Conservation (phyloP, 2,888 invertebrate genomes). For the Schizaphis graminum region DNA sequence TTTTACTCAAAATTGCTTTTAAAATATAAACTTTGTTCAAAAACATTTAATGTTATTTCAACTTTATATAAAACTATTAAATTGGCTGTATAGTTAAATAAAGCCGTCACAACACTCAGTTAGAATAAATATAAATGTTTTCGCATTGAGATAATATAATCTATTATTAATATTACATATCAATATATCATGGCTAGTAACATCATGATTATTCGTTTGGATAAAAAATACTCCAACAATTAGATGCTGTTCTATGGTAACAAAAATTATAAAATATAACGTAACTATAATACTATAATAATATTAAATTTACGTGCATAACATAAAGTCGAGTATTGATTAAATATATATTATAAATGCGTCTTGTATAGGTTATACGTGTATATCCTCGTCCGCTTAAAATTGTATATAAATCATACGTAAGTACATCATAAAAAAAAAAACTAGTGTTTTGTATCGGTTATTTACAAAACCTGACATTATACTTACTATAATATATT, state of each 20-base stretch:
- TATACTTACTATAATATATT: background rate
- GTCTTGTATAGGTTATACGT: background rate
- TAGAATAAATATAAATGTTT: background rate
- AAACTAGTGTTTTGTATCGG: background rate
- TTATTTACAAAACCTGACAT: background rate
- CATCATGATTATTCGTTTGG: background rate
- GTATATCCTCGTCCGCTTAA: background rate
- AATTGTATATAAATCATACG: background rate
- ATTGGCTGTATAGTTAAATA: background rate
- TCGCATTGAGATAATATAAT: background rate
- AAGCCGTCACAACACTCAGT: background rate
- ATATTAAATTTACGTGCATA: background rate
- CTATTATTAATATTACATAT: background rate
- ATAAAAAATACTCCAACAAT: background rate
- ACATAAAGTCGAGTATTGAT: background rate
- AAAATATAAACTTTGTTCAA: slow-evolving; percentile 5
- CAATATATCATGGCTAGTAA: background rate
- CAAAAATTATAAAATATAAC: background rate
- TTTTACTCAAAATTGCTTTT: slow-evolving; percentile 17
- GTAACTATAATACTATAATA: background rate
- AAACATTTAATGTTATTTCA: slow-evolving; percentile 3
- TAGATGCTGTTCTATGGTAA: background rate
- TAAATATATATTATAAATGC: background rate
- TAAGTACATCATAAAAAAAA: background rate
- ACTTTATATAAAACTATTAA: background rate